A percentile compares a stretch with the other conserved stretches of the same genome.
Evolutionary conservation across 2,888 invertebrate species (phyloP).

Genomic region (Synanthedon formicaeformis): DNA sequence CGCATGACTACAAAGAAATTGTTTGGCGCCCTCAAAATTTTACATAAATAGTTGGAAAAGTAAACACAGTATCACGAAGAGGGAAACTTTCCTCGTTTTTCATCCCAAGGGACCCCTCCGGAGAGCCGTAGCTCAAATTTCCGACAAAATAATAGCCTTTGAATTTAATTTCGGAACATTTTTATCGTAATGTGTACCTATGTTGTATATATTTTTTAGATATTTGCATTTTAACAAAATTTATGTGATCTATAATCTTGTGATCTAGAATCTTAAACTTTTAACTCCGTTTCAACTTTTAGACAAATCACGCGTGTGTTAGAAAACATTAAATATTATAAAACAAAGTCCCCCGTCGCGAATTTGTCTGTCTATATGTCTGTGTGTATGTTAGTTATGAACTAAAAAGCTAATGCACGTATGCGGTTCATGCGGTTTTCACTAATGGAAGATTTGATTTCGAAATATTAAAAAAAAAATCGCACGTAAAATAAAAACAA

Average conservation of each 20-base stretch:
- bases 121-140: slow-evolving; percentile 47
- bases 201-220: not conserved
- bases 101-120: slow-evolving; percentile 38
- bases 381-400: no score
- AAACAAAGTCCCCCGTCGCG: no score
- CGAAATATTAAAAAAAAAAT: no score
- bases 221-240: no score
- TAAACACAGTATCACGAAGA: slow-evolving; percentile 48
- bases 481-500: no score
- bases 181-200: not conserved
- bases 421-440: no score
- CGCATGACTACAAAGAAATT: slow-evolving; percentile 30
- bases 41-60: slow-evolving; percentile 56
- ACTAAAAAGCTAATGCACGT: no score
- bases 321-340: slow-evolving; percentile 15
- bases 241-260: slow-evolving; percentile 13
- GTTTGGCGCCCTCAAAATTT: slow-evolving; percentile 32
- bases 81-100: slow-evolving; percentile 64
- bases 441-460: no score
- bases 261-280: slow-evolving; percentile 25
- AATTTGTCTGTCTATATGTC: no score
- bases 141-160: slow-evolving; percentile 45
- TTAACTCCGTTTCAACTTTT: slow-evolving; percentile 48
- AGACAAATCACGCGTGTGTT: slow-evolving; percentile 50
- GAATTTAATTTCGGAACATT: slow-evolving; percentile 38